phyloP scores from a whole-genome alignment of 2,797 vertebrate genomes.

The Sebastes trivittatus region DNA sequence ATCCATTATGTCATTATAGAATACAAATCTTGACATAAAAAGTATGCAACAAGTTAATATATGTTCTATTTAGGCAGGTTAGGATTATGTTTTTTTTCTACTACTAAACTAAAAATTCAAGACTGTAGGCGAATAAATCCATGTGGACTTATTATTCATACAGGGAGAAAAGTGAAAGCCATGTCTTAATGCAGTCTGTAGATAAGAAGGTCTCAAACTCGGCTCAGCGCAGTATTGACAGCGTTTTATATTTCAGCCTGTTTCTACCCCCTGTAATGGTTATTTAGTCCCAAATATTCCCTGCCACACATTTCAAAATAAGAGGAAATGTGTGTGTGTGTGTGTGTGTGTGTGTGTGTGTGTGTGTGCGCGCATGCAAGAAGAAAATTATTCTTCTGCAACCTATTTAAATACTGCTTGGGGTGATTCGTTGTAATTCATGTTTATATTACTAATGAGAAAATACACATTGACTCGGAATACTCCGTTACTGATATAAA shows the following conservation, averaged over 20 bases:
- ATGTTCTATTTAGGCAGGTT: conserved; percentile 46
- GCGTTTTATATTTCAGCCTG: conserved; percentile 70
- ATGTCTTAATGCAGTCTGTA: conserved; percentile 66
- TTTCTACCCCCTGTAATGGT: conserved; percentile 67
- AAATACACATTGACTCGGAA: conserved; percentile 67
- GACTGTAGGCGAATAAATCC: conserved; percentile 49
- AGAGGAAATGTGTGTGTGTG: background rate
- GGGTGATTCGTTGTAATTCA: conserved; percentile 64
- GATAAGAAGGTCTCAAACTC: conserved; percentile 74
- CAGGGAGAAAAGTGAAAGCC: conserved; percentile 58
- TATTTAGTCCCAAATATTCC: conserved; percentile 70
- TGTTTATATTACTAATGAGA: conserved; percentile 76
- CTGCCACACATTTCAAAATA: conserved; percentile 49
- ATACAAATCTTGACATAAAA: conserved; percentile 29
- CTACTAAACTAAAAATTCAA: conserved; percentile 35
- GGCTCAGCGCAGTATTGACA: conserved; percentile 44
- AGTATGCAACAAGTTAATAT: conserved; percentile 35
- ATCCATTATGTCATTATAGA: conserved; percentile 32
- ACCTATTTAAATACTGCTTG: conserved; percentile 70
- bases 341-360: background rate
- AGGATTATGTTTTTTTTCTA: background rate
- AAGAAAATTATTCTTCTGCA: conserved; percentile 67
- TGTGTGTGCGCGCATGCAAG: background rate
- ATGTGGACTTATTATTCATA: conserved; percentile 70
- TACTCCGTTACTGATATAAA: conserved; percentile 54